A percentile compares a stretch with the other conserved stretches of the same genome.
Evolutionary conservation across 1,140 invertebrate species (phyloP).

Genomic region (Galleria mellonella): DNA sequence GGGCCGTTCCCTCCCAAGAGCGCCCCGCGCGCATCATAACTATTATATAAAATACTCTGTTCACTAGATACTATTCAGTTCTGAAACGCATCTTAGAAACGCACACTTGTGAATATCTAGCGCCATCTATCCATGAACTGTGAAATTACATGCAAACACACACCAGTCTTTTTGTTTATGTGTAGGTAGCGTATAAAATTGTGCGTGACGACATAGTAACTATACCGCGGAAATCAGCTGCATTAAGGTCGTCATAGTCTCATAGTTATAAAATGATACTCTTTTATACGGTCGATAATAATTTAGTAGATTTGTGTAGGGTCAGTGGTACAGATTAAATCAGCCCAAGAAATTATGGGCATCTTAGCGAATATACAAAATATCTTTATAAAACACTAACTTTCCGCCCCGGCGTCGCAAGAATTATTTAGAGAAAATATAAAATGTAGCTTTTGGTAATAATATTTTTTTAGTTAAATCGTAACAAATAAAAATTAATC

Average conservation of each 20-base stretch:
- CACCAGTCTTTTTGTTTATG: neutral
- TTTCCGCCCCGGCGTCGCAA: too few relatives aligned
- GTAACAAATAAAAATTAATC: too few relatives aligned
- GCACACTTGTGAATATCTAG: conserved; percentile 10
- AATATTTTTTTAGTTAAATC: too few relatives aligned
- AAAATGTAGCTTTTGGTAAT: too few relatives aligned
- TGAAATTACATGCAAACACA: conserved; percentile 15
- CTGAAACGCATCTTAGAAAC: conserved; percentile 39
- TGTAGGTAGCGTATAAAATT: conserved; percentile 18
- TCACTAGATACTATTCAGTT: conserved; percentile 47
- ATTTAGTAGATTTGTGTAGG: conserved; percentile 3
- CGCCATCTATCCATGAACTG: conserved; percentile 23
- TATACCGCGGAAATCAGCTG: conserved; percentile 46
- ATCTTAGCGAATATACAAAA: too few relatives aligned
- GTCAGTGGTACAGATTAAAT: neutral
- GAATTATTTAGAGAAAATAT: too few relatives aligned
- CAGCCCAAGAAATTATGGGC: too few relatives aligned
- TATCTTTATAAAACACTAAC: too few relatives aligned
- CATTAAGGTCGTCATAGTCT: conserved; percentile 43
- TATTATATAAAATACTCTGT: conserved; percentile 51
- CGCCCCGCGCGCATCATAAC: conserved; percentile 52
- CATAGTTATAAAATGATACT: conserved; percentile 2
- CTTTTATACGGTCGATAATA: conserved; percentile 2
- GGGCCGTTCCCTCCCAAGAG: conserved; percentile 60
- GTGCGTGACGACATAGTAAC: conserved; percentile 35